A percentile compares a stretch with the other conserved stretches of the same genome.
Evolutionary conservation across 2,113 vertebrate genomes (phyloP).

Genomic region (Mixornis gularis): DNA sequence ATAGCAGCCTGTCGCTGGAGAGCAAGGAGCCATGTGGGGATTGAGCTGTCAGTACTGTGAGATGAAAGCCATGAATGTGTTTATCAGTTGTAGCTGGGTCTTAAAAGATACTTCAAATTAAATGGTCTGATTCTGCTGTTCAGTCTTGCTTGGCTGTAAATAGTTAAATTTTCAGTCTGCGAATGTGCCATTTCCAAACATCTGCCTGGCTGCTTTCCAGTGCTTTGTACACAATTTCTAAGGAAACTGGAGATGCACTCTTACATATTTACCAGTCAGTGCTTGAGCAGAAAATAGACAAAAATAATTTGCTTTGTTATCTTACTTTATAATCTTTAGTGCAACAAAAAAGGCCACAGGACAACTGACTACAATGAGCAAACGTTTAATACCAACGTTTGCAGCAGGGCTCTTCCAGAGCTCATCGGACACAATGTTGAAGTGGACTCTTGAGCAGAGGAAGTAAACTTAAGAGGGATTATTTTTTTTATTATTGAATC

Average conservation of each 20-base stretch:
- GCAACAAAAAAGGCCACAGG: background rate
- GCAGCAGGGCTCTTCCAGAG: background rate
- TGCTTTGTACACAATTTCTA: background rate
- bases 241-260: background rate
- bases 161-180: background rate
- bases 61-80: background rate
- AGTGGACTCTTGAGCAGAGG: background rate
- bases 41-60: background rate
- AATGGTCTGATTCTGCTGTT: background rate
- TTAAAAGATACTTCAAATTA: background rate
- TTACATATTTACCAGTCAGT: background rate
- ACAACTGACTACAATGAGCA: background rate
- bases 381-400: background rate
- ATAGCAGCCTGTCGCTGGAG: background rate
- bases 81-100: background rate
- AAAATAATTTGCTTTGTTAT: background rate
- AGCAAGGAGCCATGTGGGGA: background rate
- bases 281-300: background rate
- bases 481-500: background rate
- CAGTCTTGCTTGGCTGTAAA: background rate
- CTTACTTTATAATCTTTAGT: background rate
- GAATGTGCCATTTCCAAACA: background rate
- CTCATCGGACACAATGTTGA: background rate
- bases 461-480: background rate
- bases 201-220: slow-evolving; percentile 26